Conservation (phyloP, 2,113 vertebrate genomes). For the Periophthalmodon schlosseri region DNA sequence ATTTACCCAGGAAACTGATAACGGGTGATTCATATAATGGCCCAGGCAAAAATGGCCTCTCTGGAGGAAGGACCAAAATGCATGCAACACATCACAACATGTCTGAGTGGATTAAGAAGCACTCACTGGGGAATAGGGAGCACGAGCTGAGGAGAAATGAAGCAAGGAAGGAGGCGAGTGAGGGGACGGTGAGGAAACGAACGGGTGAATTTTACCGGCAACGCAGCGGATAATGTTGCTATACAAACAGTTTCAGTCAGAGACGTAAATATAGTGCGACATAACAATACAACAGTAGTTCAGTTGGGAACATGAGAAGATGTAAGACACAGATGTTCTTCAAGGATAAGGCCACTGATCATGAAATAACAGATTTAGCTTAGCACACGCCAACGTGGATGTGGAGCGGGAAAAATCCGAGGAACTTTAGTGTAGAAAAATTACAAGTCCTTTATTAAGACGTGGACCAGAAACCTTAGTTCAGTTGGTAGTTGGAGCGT, state of each 20-base stretch:
- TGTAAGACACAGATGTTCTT: too few relatives aligned
- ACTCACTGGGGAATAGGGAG: conserved; percentile 34
- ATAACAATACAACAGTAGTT: neutral
- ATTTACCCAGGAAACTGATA: conserved; percentile 42
- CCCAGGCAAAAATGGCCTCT: conserved; percentile 41
- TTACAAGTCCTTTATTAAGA: too few relatives aligned
- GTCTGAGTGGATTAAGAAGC: conserved; percentile 62
- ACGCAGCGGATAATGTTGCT: neutral
- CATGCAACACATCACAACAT: conserved; percentile 41
- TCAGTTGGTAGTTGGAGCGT: too few relatives aligned
- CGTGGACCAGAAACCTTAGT: too few relatives aligned
- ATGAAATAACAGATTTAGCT: too few relatives aligned
- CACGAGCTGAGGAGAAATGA: neutral
- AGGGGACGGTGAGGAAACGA: conserved; percentile 9
- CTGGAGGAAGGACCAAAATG: conserved; percentile 27
- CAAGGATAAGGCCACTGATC: too few relatives aligned
- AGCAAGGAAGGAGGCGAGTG: conserved; percentile 1
- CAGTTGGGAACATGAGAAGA: too few relatives aligned
- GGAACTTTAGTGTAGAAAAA: too few relatives aligned
- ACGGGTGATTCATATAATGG: conserved; percentile 54
- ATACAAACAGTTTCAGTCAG: neutral
- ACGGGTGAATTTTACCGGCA: neutral
- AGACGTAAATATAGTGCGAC: neutral
- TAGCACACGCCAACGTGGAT: too few relatives aligned
- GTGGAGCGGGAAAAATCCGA: too few relatives aligned